Evolutionary conservation across 30 jellyfish, hydroid and myxozoan species (phyloP).

Genomic region (Aurelia aurita complex sp. Pacific): DNA sequence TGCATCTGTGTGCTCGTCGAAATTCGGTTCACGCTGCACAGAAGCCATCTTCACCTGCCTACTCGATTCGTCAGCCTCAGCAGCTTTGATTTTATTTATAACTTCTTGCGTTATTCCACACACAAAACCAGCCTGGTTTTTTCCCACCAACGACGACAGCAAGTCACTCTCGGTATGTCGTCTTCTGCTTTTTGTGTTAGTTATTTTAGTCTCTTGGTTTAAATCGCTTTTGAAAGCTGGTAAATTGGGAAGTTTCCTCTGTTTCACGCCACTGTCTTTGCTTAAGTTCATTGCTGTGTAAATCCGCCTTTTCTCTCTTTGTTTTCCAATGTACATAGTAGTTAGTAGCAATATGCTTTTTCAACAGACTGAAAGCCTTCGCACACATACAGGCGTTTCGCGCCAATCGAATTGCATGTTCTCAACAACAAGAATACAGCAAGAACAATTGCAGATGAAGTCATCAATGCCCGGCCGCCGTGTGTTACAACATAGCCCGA

Average conservation of each 20-base stretch:
- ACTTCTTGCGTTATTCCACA: slow-evolving; percentile 48
- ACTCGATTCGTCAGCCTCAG: slow-evolving; percentile 33
- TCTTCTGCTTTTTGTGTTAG: not conserved
- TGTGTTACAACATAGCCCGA: no score
- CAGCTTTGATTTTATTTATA: slow-evolving; percentile 34
- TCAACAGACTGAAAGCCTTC: slow-evolving; percentile 21
- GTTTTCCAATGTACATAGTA: slow-evolving; percentile 58
- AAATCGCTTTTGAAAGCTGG: slow-evolving; percentile 50
- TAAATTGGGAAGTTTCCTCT: slow-evolving; percentile 59
- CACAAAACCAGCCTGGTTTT: slow-evolving; percentile 1
- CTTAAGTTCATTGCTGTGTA: slow-evolving; percentile 64
- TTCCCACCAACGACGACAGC: slow-evolving; percentile 11
- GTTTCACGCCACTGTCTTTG: slow-evolving; percentile 25
- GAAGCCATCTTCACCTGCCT: slow-evolving; percentile 53
- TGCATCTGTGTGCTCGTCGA: not conserved
- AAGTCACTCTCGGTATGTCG: slow-evolving; percentile 20
- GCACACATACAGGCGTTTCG: not conserved
- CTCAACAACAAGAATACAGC: no score
- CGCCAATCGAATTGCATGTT: no score
- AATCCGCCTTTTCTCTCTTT: slow-evolving; percentile 31
- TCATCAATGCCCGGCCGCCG: no score
- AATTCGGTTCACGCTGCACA: slow-evolving; percentile 4
- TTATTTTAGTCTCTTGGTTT: not conserved
- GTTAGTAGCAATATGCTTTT: slow-evolving; percentile 43
- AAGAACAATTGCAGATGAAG: no score